Conservation (phyloP, 1,140 invertebrate species). For the Bombus impatiens region DNA sequence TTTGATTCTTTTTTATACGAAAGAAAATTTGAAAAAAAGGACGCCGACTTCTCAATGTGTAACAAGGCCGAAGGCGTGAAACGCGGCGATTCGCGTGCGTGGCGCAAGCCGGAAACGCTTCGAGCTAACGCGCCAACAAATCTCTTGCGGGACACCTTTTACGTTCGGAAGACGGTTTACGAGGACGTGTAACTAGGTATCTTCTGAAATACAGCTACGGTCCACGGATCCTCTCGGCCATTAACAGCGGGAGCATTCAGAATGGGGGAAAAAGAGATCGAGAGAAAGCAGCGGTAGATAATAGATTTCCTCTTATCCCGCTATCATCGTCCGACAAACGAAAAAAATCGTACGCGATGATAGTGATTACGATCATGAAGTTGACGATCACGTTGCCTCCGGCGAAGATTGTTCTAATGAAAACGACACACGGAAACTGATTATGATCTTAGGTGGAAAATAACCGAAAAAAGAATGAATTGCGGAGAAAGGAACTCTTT, state of each 20-base stretch:
- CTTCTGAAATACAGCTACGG: slow-evolving; percentile 48
- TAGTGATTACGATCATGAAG: slow-evolving; percentile 14
- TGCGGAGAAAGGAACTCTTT: background rate
- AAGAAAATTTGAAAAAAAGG: background rate
- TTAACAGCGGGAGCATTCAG: background rate
- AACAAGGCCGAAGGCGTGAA: slow-evolving; percentile 49
- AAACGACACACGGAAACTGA: background rate
- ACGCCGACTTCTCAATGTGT: slow-evolving; percentile 32
- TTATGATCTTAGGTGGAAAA: no score
- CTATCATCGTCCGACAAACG: background rate
- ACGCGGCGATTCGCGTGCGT: slow-evolving; percentile 28
- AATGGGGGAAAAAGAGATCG: background rate
- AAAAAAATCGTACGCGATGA: background rate
- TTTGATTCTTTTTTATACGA: no score
- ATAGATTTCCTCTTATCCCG: slow-evolving; percentile 27
- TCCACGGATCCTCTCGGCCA: slow-evolving; percentile 20
- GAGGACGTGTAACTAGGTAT: slow-evolving; percentile 54
- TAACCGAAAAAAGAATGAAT: background rate
- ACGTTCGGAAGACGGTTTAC: slow-evolving; percentile 49
- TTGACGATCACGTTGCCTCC: background rate
- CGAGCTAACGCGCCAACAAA: slow-evolving; percentile 58
- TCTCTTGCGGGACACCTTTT: slow-evolving; percentile 59
- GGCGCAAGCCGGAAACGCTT: slow-evolving; percentile 57
- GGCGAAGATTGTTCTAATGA: background rate
- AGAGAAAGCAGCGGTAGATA: slow-evolving; percentile 17